Evolutionary conservation across 2,888 invertebrate genomes (phyloP), one percentile per base, ranked within the genome.

Genomic region (Drosophila gaucha): DNA sequence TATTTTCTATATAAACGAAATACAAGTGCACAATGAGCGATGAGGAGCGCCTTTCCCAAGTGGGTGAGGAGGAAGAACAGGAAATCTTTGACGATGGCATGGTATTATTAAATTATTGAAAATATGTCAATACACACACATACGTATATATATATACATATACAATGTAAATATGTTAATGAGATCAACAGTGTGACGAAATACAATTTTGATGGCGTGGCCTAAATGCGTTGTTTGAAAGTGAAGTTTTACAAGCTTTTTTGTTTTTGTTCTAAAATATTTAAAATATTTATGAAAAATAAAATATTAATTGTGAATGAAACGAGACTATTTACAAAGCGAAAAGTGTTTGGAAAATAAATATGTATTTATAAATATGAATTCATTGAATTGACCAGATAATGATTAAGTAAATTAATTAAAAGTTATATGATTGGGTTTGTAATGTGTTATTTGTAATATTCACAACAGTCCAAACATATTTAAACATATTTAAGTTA

Each of bases 61-160:
- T 58, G 9, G 59, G 28, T 5, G 80, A 56, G 20, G 67, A 70
- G 30, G 84, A 80, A 24, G 84, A 84, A 24, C 84, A 87, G 64
- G 88, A 87, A 52, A 82, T 87, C 46, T 85, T 67, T 35, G 88
- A 85, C 44, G 84, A 85, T 49, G 86, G 77, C 47, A 56, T 67
- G 88, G 84, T 85, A 86, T 46, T 44, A 44, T 30, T 57, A 43
- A 35, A 33, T 39, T 38, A 35, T 47, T 46, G 35, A 22, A 49
- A 54, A 66, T 59, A 41, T 46, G 35, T 20, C 49, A 44, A 54
- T 35, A 47, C 38, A 16, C 30, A 49, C 9, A 36, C 8, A 26
- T 20, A 26, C 5, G 12, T 14, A 33, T 14, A 41, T 8, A 8
- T 2, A 18, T 33, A 9, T 20, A 28, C 6, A 50, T 20, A 3